phyloP scores from a whole-genome alignment of 2,113 vertebrate species.

The Trematocara zebra region DNA sequence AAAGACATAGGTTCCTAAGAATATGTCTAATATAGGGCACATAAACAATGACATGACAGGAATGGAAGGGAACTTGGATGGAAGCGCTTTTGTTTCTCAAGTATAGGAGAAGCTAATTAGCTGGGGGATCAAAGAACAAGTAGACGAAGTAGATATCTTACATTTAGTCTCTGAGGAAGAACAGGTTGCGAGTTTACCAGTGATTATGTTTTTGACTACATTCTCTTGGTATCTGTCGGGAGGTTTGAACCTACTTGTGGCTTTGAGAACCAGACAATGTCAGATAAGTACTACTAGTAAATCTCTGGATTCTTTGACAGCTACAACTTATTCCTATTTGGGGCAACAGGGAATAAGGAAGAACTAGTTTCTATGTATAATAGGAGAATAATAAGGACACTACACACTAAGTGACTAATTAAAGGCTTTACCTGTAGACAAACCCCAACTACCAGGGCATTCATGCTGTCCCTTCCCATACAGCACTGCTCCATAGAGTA shows the following conservation, averaged over 20 bases:
- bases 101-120: not conserved
- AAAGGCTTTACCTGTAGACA: conserved; percentile 72
- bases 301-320: not conserved
- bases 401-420: conserved; percentile 62
- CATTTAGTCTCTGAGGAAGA: not conserved
- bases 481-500: conserved; percentile 66
- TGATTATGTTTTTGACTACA: not conserved
- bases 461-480: conserved; percentile 76
- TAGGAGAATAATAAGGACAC: not conserved
- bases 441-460: conserved; percentile 67
- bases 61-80: not conserved
- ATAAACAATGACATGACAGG: not conserved
- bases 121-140: not conserved
- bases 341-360: not conserved
- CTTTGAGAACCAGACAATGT: not conserved
- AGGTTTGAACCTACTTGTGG: not conserved
- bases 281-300: not conserved
- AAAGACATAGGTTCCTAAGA: not conserved
- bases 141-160: not conserved
- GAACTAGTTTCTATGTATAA: not conserved
- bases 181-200: not conserved
- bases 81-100: not conserved
- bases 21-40: not conserved
- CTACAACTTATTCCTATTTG: not conserved
- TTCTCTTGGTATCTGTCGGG: not conserved